phyloP scores from a whole-genome alignment of 2,797 vertebrate species.

The Coranthus polyacanthus region DNA sequence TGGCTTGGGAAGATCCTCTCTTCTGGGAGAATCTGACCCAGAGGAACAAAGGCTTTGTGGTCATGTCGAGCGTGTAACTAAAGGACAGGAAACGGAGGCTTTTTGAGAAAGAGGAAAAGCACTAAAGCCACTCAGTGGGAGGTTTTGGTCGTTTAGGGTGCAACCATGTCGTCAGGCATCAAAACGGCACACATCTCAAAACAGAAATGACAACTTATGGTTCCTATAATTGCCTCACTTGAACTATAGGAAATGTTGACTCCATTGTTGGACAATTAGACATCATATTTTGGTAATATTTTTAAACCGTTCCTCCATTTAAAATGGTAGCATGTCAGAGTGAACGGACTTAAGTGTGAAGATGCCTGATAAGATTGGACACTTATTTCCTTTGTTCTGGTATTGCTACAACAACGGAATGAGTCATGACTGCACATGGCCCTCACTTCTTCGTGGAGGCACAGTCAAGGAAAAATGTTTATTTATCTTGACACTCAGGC shows the following conservation, averaged over 20 bases:
- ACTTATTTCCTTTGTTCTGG: constrained; percentile 37
- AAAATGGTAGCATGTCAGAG: neutral
- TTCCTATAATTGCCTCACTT: constrained; percentile 46
- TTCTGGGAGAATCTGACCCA: constrained; percentile 67
- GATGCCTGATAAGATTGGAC: constrained; percentile 42
- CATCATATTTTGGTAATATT: constrained; percentile 8
- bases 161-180: constrained; percentile 65
- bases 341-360: constrained; percentile 8
- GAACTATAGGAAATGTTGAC: constrained; percentile 9
- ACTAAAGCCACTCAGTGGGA: constrained; percentile 71
- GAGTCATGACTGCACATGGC: constrained; percentile 58
- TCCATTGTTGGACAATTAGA: constrained; percentile 44
- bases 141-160: constrained; percentile 68
- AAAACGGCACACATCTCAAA: constrained; percentile 64
- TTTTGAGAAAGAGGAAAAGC: constrained; percentile 63
- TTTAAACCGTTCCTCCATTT: neutral
- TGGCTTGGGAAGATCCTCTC: constrained; percentile 59
- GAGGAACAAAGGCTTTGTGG: constrained; percentile 78
- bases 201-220: constrained; percentile 67
- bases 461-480: constrained; percentile 62
- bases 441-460: constrained; percentile 58
- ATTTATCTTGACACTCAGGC: constrained; percentile 62
- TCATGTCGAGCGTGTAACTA: constrained; percentile 64
- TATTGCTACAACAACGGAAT: constrained; percentile 48
- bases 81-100: constrained; percentile 73